phyloP scores from a whole-genome alignment of 2,797 vertebrate species.

The Eospalax fontanierii region DNA sequence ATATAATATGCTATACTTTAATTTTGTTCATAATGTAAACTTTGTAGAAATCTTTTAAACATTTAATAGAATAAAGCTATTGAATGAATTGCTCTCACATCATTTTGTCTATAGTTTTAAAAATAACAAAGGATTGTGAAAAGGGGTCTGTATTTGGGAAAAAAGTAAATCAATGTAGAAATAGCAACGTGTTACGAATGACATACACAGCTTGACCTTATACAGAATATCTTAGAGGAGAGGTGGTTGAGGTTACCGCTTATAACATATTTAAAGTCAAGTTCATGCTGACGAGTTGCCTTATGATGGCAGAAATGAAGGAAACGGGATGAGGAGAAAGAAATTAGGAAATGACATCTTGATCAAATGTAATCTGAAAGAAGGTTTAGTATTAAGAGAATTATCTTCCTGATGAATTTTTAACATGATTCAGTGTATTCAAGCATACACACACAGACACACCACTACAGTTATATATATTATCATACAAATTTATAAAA shows the following conservation, averaged over 20 bases:
- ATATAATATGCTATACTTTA: background rate
- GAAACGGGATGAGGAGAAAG: background rate
- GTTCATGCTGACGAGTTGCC: background rate
- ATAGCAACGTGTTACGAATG: background rate
- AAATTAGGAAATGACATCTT: background rate
- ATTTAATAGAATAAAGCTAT: constrained; percentile 8
- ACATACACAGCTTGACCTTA: background rate
- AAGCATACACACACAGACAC: background rate
- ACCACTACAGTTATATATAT: background rate
- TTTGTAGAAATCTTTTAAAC: background rate
- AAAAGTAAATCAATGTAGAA: background rate
- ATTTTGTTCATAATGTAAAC: background rate
- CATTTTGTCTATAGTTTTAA: background rate
- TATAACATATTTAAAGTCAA: background rate
- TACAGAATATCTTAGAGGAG: background rate
- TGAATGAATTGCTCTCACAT: background rate
- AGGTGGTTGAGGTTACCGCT: background rate
- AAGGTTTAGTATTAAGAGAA: background rate
- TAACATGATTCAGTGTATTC: background rate
- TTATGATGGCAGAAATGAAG: background rate
- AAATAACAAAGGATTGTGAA: background rate
- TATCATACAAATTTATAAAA: background rate
- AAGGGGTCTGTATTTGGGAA: too few species aligned
- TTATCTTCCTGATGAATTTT: background rate
- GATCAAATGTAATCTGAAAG: background rate